Conservation (phyloP, 2,113 vertebrate genomes). For the Tylochromis polylepis region DNA sequence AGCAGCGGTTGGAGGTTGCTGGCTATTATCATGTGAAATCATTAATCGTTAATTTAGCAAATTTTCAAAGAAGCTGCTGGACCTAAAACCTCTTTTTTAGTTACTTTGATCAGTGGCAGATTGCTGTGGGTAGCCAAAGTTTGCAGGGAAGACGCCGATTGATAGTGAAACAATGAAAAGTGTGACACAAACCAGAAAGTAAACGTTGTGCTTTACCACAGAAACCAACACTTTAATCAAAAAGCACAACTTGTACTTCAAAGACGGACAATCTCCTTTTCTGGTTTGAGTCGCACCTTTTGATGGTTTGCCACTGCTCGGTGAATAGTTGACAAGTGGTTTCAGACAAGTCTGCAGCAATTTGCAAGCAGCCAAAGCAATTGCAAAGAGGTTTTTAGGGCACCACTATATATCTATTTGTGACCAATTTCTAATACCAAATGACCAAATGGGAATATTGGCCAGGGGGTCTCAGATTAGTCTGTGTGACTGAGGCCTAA, state of each 20-base stretch:
- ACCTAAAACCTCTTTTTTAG: neutral
- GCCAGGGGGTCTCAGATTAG: neutral
- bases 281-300: neutral
- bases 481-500: rapidly evolving
- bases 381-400: neutral
- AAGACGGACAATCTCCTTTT: neutral
- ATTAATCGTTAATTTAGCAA: neutral
- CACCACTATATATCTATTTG: neutral
- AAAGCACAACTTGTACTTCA: rapidly evolving
- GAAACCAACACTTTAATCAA: neutral
- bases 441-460: neutral
- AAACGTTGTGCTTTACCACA: neutral
- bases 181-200: neutral
- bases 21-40: neutral
- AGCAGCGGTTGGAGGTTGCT: rapidly evolving
- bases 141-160: rapidly evolving
- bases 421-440: neutral
- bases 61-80: neutral
- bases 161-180: neutral
- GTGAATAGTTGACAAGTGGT: neutral
- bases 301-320: neutral
- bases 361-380: neutral
- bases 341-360: neutral
- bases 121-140: rapidly evolving
- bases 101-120: neutral